A percentile compares a stretch with the other conserved stretches of the same genome.
phyloP scores from a whole-genome alignment of 2,888 invertebrate genomes.

The Leptarthrus brevirostris region DNA sequence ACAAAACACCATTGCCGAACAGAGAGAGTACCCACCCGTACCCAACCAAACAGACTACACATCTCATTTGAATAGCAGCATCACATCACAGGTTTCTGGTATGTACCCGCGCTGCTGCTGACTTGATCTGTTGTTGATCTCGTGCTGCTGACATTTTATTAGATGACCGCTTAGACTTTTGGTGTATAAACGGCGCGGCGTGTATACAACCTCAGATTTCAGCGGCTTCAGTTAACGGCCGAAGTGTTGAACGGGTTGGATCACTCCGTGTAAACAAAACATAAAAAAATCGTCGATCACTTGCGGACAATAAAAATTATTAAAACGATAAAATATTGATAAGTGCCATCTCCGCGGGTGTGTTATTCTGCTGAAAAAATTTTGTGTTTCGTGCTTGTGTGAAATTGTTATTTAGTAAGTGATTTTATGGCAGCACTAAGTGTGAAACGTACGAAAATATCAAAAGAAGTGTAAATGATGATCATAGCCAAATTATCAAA shows the following conservation, averaged over 20 bases:
- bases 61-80: constrained; percentile 38
- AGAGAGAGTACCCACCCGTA: not conserved
- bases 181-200: not conserved
- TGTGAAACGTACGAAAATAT: not conserved
- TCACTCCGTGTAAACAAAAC: not conserved
- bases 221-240: constrained; percentile 23
- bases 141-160: constrained; percentile 40
- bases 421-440: constrained; percentile 5
- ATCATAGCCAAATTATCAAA: not conserved
- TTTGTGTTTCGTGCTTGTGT: constrained; percentile 1
- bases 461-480: constrained; percentile 3
- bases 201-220: constrained; percentile 4
- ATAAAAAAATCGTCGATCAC: constrained; percentile 11
- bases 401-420: not conserved
- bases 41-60: not conserved
- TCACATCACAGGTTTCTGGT: not conserved
- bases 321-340: constrained; percentile 1
- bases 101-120: not conserved
- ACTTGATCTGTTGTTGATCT: constrained; percentile 20
- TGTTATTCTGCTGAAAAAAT: constrained; percentile 17
- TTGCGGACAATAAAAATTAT: not conserved
- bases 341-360: constrained; percentile 28
- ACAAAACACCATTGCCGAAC: not conserved
- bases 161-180: constrained; percentile 27
- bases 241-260: constrained; percentile 35